Evolutionary conservation across 2,797 vertebrate species (phyloP), one percentile per base, ranked within the genome.

Genomic region (Anomalospiza imberbis): DNA sequence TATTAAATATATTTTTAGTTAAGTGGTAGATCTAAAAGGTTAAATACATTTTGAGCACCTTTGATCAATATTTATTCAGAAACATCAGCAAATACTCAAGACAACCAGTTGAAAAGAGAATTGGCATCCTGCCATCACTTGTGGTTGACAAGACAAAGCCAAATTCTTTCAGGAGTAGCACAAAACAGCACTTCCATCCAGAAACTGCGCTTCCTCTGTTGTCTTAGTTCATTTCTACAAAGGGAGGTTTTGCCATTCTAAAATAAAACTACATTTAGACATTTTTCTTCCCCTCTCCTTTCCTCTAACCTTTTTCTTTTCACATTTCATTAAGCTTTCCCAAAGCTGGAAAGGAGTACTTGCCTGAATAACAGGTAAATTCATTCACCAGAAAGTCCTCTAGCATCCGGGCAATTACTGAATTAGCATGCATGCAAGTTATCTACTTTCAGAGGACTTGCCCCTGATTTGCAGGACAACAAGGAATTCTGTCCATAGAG

Each of bases 61-160:
- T 55, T 89, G 44, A 74, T 68, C 29, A 55, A 24, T 6, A 16
- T 34, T 65, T 11, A 48, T 62, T 78, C 63, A 57, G 78, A 80
- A 95, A 85, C 70, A 38, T 71, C 72, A 92, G 63, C 26, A 89
- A 93, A 89, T 77, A 80, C 79, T 85, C 53, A 25, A 54, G 63
- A 92, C 42, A 77, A 50, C 40, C 34, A 50, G 32, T 42, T 96
- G 87, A 92, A 91, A 91, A 85, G 71, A 68, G 79, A 83, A 90
- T 51, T 91, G 88, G 66, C 55, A 1, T 77, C 67, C 70, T 95
- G 91, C 85, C 81, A 53, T 61, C 60, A 29, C 38, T 66, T 87
- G 57, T 3, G 40, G 50, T 76, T 95, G 89, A 85, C 61, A 91
- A 92, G 87, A 88, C 22, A 70, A 88, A 94, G 78, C 32, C 34